Evolutionary conservation across 2,888 invertebrate genomes (phyloP), one percentile per base, ranked within the genome.

Genomic region (Acanthopleura granulata): DNA sequence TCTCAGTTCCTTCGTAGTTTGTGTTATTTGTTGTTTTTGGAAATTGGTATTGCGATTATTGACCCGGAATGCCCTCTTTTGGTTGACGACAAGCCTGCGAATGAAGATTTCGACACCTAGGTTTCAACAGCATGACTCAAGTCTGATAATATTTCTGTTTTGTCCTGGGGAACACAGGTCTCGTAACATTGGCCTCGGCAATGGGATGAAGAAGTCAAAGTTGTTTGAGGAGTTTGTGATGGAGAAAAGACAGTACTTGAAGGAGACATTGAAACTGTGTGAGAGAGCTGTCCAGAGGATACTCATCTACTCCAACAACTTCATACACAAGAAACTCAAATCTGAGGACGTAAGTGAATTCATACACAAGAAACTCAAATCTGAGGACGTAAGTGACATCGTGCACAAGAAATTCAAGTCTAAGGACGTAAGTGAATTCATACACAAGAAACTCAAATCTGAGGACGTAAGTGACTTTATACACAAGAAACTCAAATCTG

Each of bases 281-380:
- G 90, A 89, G 77, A 80, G 86, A 62, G 89, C 88, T 1, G 82
- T 84, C 11, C 89, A 90, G 78, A 84, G 81, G 72, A 80, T 90
- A 61, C 85, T 90, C 3, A 75, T 84, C 72, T 90, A 90, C 78
- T 90, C 90, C n/a, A 90, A 90, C 77, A 90, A 90, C 80, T 90
- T 90, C 75, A 82, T 90, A 6, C 89, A 89, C 78, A 90, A 89
- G 78, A 84, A 82, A 78, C 80, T 89, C 15, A 87, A 87, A 74
- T 89, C 89, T 6, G 88, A 88, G 75, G 80, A 84, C 79, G 86
- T 86, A 78, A 76, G 75, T 72, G 1, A 25, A 16, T 16, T 61
- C n/a, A 40, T 9, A 40, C 40, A 40, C 40, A 40, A 40, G 40
- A 40, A 40, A 40, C 40, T 40, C 40, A 40, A 9, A 40, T 40